Percentiles rank a stretch among this genome's conserved stretches.
Conservation (phyloP, 2,113 vertebrate genomes). For the Bubo blakistoni region DNA sequence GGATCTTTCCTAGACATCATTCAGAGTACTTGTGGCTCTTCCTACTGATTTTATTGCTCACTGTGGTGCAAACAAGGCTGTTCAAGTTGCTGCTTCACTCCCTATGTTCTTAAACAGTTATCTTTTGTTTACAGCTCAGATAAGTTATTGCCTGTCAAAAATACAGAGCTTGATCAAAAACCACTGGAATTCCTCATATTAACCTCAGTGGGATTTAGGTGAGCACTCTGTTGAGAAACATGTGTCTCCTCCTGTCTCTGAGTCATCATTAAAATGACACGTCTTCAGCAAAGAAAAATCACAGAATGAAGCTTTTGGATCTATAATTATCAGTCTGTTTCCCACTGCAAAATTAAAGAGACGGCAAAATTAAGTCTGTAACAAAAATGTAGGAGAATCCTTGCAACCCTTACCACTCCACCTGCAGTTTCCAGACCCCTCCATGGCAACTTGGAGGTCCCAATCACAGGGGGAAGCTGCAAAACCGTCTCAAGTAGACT, state of each 20-base stretch:
- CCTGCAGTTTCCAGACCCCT: neutral
- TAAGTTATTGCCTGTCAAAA: neutral
- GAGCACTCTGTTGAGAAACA: neutral
- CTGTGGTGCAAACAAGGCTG: neutral
- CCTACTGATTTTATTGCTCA: neutral
- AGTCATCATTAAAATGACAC: neutral
- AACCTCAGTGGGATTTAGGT: neutral
- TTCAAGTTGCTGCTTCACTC: neutral
- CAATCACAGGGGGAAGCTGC: neutral
- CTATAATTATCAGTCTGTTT: neutral
- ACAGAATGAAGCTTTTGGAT: neutral
- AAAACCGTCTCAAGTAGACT: neutral
- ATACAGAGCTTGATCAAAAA: neutral
- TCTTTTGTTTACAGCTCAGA: neutral
- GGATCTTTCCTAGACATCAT: neutral
- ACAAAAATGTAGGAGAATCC: neutral
- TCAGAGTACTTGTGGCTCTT: neutral
- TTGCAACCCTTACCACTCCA: neutral
- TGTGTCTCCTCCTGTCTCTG: neutral
- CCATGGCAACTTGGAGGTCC: neutral
- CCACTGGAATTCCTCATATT: neutral
- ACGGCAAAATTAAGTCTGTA: neutral
- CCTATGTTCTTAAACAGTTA: neutral
- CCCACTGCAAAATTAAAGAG: neutral
- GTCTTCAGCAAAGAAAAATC: neutral